Evolutionary conservation across 2,113 vertebrate genomes (phyloP).

Genomic region (Morone saxatilis): DNA sequence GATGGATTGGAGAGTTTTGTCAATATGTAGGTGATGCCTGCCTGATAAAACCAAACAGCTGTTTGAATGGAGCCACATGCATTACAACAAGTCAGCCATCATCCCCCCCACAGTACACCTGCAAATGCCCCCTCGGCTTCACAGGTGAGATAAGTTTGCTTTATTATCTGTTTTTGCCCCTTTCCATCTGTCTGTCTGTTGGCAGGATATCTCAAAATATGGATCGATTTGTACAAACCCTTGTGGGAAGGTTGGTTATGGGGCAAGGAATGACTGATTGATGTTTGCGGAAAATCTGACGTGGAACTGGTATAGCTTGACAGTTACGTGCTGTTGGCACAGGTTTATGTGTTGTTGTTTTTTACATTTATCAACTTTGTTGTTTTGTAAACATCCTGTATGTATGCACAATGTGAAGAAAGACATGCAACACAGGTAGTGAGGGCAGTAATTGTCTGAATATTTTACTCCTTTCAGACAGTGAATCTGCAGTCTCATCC

Average conservation of each 20-base stretch:
- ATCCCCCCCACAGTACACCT: slow-evolving; percentile 76
- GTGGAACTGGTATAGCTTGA: slow-evolving; percentile 11
- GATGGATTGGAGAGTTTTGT: slow-evolving; percentile 85
- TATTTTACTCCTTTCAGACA: background rate
- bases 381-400: slow-evolving; percentile 10
- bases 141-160: slow-evolving; percentile 80
- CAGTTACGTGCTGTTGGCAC: slow-evolving; percentile 7
- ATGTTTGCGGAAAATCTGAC: slow-evolving; percentile 23
- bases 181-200: slow-evolving; percentile 33
- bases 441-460: slow-evolving; percentile 18
- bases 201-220: slow-evolving; percentile 15
- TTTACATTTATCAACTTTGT: slow-evolving; percentile 21
- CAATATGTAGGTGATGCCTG: slow-evolving; percentile 84
- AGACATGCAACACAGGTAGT: background rate
- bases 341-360: background rate
- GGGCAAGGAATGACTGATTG: slow-evolving; percentile 24
- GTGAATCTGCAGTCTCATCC: background rate
- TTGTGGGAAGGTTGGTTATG: slow-evolving; percentile 23
- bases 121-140: slow-evolving; percentile 79
- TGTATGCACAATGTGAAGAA: background rate
- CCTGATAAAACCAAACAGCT: slow-evolving; percentile 79
- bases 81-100: slow-evolving; percentile 77
- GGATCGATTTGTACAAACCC: slow-evolving; percentile 21
- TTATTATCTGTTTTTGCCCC: slow-evolving; percentile 16
- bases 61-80: slow-evolving; percentile 82